Percentiles rank a stretch among this genome's conserved stretches.
phyloP scores from a whole-genome alignment of 2,888 invertebrate genomes.

The Amphipoea oculea region DNA sequence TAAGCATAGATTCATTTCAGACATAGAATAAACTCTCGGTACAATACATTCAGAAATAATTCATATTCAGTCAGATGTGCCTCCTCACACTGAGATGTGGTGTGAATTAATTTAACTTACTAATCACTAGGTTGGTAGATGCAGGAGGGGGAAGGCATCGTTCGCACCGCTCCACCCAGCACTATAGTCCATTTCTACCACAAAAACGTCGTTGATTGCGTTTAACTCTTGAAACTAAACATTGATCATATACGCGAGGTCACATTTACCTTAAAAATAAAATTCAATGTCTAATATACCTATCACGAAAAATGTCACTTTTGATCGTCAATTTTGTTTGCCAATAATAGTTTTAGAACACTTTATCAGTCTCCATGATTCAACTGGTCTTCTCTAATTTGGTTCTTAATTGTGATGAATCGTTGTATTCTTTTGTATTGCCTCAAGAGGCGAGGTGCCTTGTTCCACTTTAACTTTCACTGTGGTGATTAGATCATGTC shows the following conservation, averaged over 20 bases:
- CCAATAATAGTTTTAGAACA: slow-evolving; percentile 77
- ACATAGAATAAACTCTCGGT: slow-evolving; percentile 64
- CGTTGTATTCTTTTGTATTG: slow-evolving; percentile 64
- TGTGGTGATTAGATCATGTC: slow-evolving; percentile 44
- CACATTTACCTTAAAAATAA: slow-evolving; percentile 70
- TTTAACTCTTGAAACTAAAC: slow-evolving; percentile 57
- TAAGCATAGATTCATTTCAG: slow-evolving; percentile 65
- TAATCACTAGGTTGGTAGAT: slow-evolving; percentile 62
- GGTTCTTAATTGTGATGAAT: slow-evolving; percentile 74
- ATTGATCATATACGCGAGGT: slow-evolving; percentile 75
- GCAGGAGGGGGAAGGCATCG: slow-evolving; percentile 48
- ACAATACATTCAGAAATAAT: slow-evolving; percentile 68
- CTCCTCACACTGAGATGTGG: slow-evolving; percentile 66
- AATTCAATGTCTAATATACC: slow-evolving; percentile 70
- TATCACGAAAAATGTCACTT: slow-evolving; percentile 76
- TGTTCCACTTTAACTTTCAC: slow-evolving; percentile 32
- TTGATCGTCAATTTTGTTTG: slow-evolving; percentile 73
- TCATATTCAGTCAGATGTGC: slow-evolving; percentile 72
- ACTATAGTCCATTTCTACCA: slow-evolving; percentile 46
- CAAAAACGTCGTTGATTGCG: slow-evolving; percentile 37
- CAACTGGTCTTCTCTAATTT: slow-evolving; percentile 72
- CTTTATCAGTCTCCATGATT: slow-evolving; percentile 75
- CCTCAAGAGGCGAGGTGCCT: slow-evolving; percentile 29
- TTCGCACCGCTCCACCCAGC: slow-evolving; percentile 27
- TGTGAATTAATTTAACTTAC: slow-evolving; percentile 56